Evolutionary conservation across 2,797 vertebrate genomes (phyloP), one percentile per base, ranked within the genome.

Genomic region (Tenualosa ilisha): DNA sequence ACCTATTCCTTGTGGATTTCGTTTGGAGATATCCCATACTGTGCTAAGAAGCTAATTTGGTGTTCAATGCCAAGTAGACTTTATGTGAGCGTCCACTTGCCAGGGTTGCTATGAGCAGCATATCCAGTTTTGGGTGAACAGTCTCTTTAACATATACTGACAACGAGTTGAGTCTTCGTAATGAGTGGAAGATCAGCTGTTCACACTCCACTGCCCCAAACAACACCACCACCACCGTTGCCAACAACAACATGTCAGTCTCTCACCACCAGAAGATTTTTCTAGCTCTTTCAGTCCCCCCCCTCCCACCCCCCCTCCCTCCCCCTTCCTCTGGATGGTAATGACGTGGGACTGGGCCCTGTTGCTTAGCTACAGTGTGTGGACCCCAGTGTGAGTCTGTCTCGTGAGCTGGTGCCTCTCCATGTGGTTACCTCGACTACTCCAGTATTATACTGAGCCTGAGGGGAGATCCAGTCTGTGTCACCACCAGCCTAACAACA

Each of bases 391-490:
- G 9, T 56, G 65, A 88, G 91, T 89, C 90, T 91, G 92, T 93
- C 90, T 90, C 11, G 43, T 90, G 88, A 90, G 87, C 89, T 85
- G 3, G 82, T 37, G 72, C 9, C 1, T 63, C 59, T 79, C 82
- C 75, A 81, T 31, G 26, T 51, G 40, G 37, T 75, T 84, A 65
- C 68, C 86, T 87, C 86, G 85, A 88, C 13, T 61, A 90, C 92
- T 93, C 91, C 89, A 89, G 92, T 93, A 92, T 91, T 91, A 91
- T 40, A 81, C 91, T 88, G 24, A 54, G 89, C 91, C 91, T 91
- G 89, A 56, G 12, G 91, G 90, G 88, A 92, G 89, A 88, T 85
- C 0, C 84, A 24, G 24, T 84, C 84, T 91, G 89, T 90, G 90
- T 92, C 91, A 92, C 88, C 37, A 88, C 87, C 72, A 79, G 17